phyloP scores from a whole-genome alignment of 2,113 vertebrate species.

The Rattus rattus region DNA sequence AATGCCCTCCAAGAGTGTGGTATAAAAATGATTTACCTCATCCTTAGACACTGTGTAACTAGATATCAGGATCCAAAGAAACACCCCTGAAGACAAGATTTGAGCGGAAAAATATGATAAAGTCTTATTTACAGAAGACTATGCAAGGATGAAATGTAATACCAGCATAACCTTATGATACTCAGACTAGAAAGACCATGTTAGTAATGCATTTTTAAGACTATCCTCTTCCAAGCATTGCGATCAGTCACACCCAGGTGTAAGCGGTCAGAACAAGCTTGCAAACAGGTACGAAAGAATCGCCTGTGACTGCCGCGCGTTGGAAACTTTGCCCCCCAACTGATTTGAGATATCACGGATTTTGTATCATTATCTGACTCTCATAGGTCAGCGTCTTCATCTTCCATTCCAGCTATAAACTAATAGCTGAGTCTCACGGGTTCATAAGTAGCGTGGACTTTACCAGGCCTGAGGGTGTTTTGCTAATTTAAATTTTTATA shows the following conservation, averaged over 20 bases:
- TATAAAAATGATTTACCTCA: background rate
- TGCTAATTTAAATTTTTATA: slow-evolving; percentile 41
- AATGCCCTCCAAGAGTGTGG: background rate
- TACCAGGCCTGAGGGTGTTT: background rate
- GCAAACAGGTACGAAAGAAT: background rate
- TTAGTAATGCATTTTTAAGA: slow-evolving; percentile 47
- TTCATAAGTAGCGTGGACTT: background rate
- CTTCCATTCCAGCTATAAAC: background rate
- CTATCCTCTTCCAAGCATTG: background rate
- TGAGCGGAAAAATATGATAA: background rate
- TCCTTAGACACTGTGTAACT: slow-evolving; percentile 63
- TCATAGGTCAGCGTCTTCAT: background rate
- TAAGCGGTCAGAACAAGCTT: slow-evolving; percentile 27
- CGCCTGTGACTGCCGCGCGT: background rate
- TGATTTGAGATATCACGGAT: background rate
- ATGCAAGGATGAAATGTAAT: slow-evolving; percentile 50
- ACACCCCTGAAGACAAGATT: slow-evolving; percentile 28
- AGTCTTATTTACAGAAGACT: slow-evolving; percentile 27
- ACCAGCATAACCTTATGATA: slow-evolving; percentile 9
- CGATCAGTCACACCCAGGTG: slow-evolving; percentile 73
- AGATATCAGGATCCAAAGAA: slow-evolving; percentile 55
- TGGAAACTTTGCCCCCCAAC: background rate
- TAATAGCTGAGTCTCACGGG: slow-evolving; percentile 11
- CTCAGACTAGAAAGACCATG: slow-evolving; percentile 60
- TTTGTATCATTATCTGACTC: background rate